These are phyloP conservation scores for Zaprionus tsacasi DNA, from an alignment of 1,140 invertebrate genomes.

Conservation along the genomic window DNA sequence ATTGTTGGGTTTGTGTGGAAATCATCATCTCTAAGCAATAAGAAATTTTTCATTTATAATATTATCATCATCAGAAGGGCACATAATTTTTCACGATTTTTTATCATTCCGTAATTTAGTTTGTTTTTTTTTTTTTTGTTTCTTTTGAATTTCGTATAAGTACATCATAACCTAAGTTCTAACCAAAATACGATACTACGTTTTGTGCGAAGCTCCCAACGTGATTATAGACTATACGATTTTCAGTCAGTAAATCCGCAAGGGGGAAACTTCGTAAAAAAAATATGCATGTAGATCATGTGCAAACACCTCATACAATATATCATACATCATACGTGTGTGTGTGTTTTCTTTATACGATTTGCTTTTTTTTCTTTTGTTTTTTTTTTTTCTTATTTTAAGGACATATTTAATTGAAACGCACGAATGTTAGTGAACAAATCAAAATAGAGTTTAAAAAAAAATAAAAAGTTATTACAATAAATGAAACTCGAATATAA, in stretches of 20 bases:
- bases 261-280: not conserved
- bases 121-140: constrained; percentile 9
- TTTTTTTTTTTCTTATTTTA: constrained; percentile 27
- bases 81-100: constrained; percentile 34
- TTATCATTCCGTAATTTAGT: constrained; percentile 7
- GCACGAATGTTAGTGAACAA: constrained; percentile 40
- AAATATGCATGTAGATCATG: constrained; percentile 16
- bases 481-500: constrained; percentile 18
- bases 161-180: constrained; percentile 40
- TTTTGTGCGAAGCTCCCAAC: constrained; percentile 18
- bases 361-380: not conserved
- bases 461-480: constrained; percentile 9
- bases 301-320: constrained; percentile 5
- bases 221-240: constrained; percentile 18
- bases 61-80: constrained; percentile 44
- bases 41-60: constrained; percentile 29
- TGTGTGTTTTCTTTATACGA: not conserved
- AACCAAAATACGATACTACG: constrained; percentile 23
- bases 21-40: constrained; percentile 37
- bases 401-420: constrained; percentile 37
- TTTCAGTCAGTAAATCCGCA: constrained; percentile 10
- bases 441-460: constrained; percentile 13
- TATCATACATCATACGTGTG: not conserved
- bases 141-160: constrained; percentile 21
- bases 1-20: constrained; percentile 22